Percentiles rank a stretch among this genome's conserved stretches.
Evolutionary conservation across 2,888 invertebrate species (phyloP).

Genomic region (Cephus pygmeus): DNA sequence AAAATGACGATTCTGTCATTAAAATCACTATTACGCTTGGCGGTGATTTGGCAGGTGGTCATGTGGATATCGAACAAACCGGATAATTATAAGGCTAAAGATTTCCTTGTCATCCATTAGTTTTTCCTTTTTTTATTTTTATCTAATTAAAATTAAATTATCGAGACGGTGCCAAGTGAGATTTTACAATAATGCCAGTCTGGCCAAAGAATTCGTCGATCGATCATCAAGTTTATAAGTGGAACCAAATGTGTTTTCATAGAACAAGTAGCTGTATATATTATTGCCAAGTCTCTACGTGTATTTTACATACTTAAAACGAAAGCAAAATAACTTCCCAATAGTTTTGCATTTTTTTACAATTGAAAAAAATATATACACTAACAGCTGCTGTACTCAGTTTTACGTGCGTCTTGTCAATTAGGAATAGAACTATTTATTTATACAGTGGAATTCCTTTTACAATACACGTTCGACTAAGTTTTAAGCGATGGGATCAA

Average conservation of each 20-base stretch:
- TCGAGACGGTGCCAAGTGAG: neutral
- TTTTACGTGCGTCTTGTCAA: neutral
- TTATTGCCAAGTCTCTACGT: neutral
- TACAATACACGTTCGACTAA: neutral
- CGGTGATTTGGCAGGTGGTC: neutral
- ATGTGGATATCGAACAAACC: neutral
- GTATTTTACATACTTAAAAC: neutral
- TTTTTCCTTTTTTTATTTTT: neutral
- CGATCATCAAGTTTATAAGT: neutral
- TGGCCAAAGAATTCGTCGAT: neutral
- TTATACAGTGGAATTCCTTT: neutral
- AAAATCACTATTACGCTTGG: constrained; percentile 21
- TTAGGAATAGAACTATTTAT: neutral
- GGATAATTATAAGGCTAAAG: neutral
- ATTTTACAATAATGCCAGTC: neutral
- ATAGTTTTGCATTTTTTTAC: neutral
- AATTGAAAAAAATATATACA: neutral
- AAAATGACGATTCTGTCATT: constrained; percentile 19
- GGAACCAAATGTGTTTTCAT: neutral
- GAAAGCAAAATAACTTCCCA: neutral
- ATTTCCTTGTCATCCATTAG: neutral
- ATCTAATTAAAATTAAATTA: neutral
- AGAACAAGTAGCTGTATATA: neutral
- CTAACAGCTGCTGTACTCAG: neutral
- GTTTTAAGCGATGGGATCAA: neutral